Base-by-base conservation (phyloP, 2,113 vertebrate genomes). In the Synodontis membranacea region DNA sequence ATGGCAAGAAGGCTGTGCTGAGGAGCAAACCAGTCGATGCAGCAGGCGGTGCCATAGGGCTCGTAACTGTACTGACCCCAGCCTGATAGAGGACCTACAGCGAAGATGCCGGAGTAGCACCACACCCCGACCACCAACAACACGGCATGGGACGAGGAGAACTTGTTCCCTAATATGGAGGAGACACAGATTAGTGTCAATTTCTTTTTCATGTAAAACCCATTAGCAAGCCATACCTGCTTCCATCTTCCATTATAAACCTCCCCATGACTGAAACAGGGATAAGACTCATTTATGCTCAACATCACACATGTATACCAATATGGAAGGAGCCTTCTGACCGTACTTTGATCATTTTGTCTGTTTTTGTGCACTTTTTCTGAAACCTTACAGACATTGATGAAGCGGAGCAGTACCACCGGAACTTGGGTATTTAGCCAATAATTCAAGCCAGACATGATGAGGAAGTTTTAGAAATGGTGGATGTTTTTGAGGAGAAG, bases 31-130 rank as follows among this genome's bases (percentile, higher is more conserved):
- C 96, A 97, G 52, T 92, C 48, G 90, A 97, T 95, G 93, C 96
- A 97, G 94, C 97, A 97, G 31, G 96, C 96, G 0, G 96, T 96
- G 5, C 97, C 96, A 0, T 96, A 97, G n/a, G 96, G 96, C 92
- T 97, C 96, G 0, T 94, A 92, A 25, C 96, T 94, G 0, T 96
- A 97, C 90, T 93, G 92, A 46, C 96, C 96, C 96, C 96, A 96
- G 4, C 93, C 93, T 0, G 92, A 94, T 86, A 97, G 85, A 1
- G 96, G 96, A 6, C 96, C 96, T 0, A 90, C 44, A 6, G 97
- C 96, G 76, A 97, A 97, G 60, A 95, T 82, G 56, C 90, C 89
- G 3, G 96, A 94, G 0, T 96, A 97, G 2, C 89, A 95, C 97
- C 97, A 97, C 80, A 95, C 86, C 0, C 91, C 93, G 1, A 92